Evolutionary conservation across 2,113 vertebrate species (phyloP), one percentile per base, ranked within the genome.

Genomic region (Malurus elegans): DNA sequence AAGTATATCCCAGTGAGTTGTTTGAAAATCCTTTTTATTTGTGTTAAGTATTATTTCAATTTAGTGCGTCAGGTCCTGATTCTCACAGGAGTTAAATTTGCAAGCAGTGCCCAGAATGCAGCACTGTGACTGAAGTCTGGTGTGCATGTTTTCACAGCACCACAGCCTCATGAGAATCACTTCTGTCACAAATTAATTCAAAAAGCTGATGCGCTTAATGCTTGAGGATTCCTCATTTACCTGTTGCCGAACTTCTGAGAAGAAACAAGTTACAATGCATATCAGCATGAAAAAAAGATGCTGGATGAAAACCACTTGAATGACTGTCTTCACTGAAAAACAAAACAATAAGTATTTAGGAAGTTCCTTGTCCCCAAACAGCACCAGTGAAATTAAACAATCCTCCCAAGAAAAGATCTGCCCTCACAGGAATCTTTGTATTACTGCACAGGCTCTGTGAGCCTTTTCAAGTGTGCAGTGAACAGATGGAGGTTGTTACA

Each of bases 361-460:
- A 94, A 96, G 90, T 66, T 84, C 95, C 60, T 65, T 66, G 42
- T 94, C 86, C 83, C 81, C 67, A 91, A 48, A 96, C 50, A 96
- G 19, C 79, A 93, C 40, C 92, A 82, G 87, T 71, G 88, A 96
- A 96, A 97, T 97, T 95, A 93, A 97, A 95, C 93, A 94, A 91
- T 88, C 56, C 62, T 94, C 94, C 23, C 38, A 92, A 96, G 91
- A 92, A 93, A 93, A 80, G 70, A 69, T 34, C 18, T 91, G 76
- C 56, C 57, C 20, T 94, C 79, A 45, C 69, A 95, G 95, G 89
- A 94, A 93, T 92, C 70, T 94, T 84, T 34, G 11, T 76, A 66
- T 78, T 83, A 64, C 60, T 36, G 62, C 74, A 87, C 6, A 58
- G 65, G 31, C 40, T 95, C 62, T 56, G 56, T 87, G 88, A 79